Base-by-base conservation (phyloP, 2,888 invertebrate genomes). In the Brenthis ino region DNA sequence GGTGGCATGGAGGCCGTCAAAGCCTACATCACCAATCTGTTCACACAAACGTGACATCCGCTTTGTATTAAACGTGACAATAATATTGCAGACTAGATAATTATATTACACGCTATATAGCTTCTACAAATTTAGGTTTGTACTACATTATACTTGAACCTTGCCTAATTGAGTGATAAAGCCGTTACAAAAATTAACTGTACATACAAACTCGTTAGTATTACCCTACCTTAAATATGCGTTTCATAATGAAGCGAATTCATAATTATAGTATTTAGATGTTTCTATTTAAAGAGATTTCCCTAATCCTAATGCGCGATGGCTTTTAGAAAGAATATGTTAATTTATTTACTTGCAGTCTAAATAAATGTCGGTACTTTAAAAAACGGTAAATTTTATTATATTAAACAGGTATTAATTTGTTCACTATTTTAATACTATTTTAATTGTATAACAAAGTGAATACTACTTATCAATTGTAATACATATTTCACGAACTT, bases 11-110 rank as follows among this genome's bases (percentile, higher is more conserved):
- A 80, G 78, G 78, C 78, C 77, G 77, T 82, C 76, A 78, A 77
- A 80, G 79, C 77, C 79, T 73, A 79, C 79, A 85, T 91, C 85
- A 82, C 81, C 77, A 89, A 83, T 82, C 89, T 80, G 83, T 85
- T 87, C 90, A 89, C 90, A 92, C 80, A 80, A 77, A 76, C 79
- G 78, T 82, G 79, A 89, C 89, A 87, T 92, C 92, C 93, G 92
- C 82, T 85, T 83, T 79, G 80, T 80, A 82, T 78, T 74, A 84
- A 85, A 89, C 89, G 87, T 89, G 89, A 86, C 81, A 81, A 80
- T 79, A 83, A 86, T 85, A 78, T 79, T 77, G 79, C 79, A 77
- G 75, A 79, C 78, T 77, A 73, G 75, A 76, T 78, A 76, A 76
- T 77, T 79, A 80, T 79, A 78, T 77, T 74, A 77, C 80, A 82